phyloP scores from a whole-genome alignment of 1,140 invertebrate species.

The Heliconius eleuchia region DNA sequence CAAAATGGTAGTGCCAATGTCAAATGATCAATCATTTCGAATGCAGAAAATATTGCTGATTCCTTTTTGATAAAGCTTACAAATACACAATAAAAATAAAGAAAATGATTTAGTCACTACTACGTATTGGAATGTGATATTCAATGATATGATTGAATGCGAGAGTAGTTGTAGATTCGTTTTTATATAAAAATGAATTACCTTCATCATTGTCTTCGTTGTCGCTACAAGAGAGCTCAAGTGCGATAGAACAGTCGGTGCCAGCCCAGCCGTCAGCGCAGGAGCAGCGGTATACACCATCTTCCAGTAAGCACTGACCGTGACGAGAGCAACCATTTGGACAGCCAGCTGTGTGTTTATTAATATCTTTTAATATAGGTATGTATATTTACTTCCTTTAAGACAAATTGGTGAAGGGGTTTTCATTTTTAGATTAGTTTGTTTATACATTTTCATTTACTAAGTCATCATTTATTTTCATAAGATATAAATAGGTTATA shows the following conservation, averaged over 20 bases:
- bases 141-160: background rate
- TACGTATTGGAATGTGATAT: background rate
- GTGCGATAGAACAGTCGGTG: slow-evolving; percentile 92
- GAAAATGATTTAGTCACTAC: background rate
- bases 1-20: slow-evolving; percentile 70
- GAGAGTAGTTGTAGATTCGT: background rate
- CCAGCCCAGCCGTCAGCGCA: slow-evolving; percentile 97
- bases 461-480: slow-evolving; percentile 1
- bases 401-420: too few species aligned
- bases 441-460: too few species aligned
- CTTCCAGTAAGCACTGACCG: slow-evolving; percentile 92
- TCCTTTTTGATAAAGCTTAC: background rate
- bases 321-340: slow-evolving; percentile 95
- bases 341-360: slow-evolving; percentile 90
- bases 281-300: slow-evolving; percentile 94
- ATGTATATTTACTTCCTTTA: background rate
- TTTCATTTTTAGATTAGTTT: too few species aligned
- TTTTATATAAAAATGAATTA: slow-evolving; percentile 68
- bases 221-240: slow-evolving; percentile 96
- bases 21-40: slow-evolving; percentile 43
- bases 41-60: slow-evolving; percentile 11
- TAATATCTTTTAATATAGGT: background rate
- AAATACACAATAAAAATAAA: background rate
- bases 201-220: slow-evolving; percentile 98
- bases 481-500: background rate